These are phyloP conservation scores for Notodonta ziczac DNA, from an alignment of 2,888 invertebrate genomes.

Conservation along the genomic window DNA sequence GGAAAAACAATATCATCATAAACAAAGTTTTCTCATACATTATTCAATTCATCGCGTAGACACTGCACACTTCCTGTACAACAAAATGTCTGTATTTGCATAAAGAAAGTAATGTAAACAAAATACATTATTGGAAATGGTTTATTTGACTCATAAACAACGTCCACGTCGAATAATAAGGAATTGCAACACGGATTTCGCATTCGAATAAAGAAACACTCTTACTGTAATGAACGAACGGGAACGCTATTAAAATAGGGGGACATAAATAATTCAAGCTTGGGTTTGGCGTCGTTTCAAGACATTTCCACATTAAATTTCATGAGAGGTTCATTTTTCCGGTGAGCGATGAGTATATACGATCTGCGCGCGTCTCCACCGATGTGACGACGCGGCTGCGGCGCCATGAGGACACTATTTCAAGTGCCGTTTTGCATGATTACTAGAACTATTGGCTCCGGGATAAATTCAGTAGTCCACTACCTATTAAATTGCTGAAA, in stretches of 20 bases:
- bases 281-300: slow-evolving; percentile 83
- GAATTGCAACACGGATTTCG: slow-evolving; percentile 58
- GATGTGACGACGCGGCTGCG: slow-evolving; percentile 11
- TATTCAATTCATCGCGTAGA: slow-evolving; percentile 14
- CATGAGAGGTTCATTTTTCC: slow-evolving; percentile 83
- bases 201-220: slow-evolving; percentile 78
- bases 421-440: slow-evolving; percentile 47
- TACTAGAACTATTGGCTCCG: slow-evolving; percentile 10
- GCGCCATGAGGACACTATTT: slow-evolving; percentile 34
- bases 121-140: slow-evolving; percentile 38
- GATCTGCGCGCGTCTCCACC: slow-evolving; percentile 39
- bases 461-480: neutral
- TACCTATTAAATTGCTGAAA: neutral
- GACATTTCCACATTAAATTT: slow-evolving; percentile 83
- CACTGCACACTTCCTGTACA: slow-evolving; percentile 29
- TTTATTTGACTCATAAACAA: slow-evolving; percentile 32
- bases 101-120: slow-evolving; percentile 26
- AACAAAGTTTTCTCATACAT: neutral
- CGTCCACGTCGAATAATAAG: slow-evolving; percentile 48
- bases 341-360: slow-evolving; percentile 56
- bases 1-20: neutral
- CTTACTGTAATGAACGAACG: slow-evolving; percentile 76
- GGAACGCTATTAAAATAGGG: slow-evolving; percentile 80
- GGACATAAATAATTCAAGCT: slow-evolving; percentile 81
- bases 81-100: slow-evolving; percentile 36